These are phyloP conservation scores for Pipistrellus nathusii DNA, from an alignment of 2,797 vertebrate genomes.

Conservation along the genomic window DNA sequence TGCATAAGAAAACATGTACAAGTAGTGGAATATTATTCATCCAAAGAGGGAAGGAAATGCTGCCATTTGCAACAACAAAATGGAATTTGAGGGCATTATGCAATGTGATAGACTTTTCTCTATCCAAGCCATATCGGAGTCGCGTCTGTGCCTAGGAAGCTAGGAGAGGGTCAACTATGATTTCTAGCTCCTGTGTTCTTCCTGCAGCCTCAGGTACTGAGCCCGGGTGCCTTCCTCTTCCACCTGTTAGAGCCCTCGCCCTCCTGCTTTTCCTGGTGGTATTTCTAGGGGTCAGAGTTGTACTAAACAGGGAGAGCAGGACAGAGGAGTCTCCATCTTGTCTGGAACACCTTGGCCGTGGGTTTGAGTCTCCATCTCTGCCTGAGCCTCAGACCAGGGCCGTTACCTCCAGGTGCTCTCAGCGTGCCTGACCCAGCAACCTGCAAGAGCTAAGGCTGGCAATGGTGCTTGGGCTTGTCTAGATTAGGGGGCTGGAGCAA, in stretches of 20 bases:
- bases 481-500: not conserved
- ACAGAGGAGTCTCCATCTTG: not conserved
- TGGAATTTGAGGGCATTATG: too few species aligned
- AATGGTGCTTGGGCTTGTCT: not conserved
- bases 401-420: not conserved
- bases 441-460: too few species aligned
- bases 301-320: not conserved
- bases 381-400: accelerated
- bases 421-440: not conserved
- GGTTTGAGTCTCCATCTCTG: not conserved
- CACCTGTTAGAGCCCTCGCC: not conserved
- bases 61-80: too few species aligned
- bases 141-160: too few species aligned
- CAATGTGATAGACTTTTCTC: not conserved
- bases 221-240: not conserved
- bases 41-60: too few species aligned
- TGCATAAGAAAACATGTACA: too few species aligned
- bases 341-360: not conserved
- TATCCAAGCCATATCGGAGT: too few species aligned
- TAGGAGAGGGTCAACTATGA: not conserved
- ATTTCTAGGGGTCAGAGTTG: not conserved
- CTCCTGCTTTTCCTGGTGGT: not conserved
- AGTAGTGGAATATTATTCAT: too few species aligned
- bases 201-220: accelerated
- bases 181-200: accelerated